phyloP scores from a whole-genome alignment of 1,140 invertebrate species.

The Aleiodes sp. region DNA sequence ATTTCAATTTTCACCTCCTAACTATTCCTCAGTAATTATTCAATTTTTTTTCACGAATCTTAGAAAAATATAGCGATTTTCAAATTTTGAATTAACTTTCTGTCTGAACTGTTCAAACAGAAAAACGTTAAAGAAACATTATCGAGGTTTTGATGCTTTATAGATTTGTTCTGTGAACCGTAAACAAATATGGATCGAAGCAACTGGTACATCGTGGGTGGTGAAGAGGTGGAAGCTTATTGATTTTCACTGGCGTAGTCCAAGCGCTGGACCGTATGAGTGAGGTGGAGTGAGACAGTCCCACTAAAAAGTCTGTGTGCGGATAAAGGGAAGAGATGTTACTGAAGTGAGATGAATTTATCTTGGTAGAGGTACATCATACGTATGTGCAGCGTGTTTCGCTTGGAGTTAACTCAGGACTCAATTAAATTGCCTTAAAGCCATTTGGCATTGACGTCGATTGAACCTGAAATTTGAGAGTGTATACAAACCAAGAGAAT shows the following conservation, averaged over 20 bases:
- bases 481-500: neutral
- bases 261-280: neutral
- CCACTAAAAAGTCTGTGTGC: too few species aligned
- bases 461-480: slow-evolving; percentile 8
- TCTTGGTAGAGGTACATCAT: slow-evolving; percentile 41
- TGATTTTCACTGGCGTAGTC: slow-evolving; percentile 52
- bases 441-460: slow-evolving; percentile 16
- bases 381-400: too few species aligned
- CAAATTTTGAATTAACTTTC: too few species aligned
- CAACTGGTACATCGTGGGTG: slow-evolving; percentile 38
- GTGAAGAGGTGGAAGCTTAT: slow-evolving; percentile 51
- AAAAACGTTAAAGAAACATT: too few species aligned
- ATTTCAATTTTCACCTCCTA: too few species aligned
- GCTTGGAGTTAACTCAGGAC: slow-evolving; percentile 44
- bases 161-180: neutral
- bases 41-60: too few species aligned
- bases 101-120: too few species aligned
- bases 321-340: slow-evolving; percentile 44
- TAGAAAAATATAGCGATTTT: too few species aligned
- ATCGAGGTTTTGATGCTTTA: neutral
- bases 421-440: slow-evolving; percentile 56
- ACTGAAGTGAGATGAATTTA: slow-evolving; percentile 37
- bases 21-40: too few species aligned
- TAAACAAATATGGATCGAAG: slow-evolving; percentile 31
- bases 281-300: too few species aligned